Conservation (phyloP, 1,140 invertebrate genomes). For the Anoplophora glabripennis region DNA sequence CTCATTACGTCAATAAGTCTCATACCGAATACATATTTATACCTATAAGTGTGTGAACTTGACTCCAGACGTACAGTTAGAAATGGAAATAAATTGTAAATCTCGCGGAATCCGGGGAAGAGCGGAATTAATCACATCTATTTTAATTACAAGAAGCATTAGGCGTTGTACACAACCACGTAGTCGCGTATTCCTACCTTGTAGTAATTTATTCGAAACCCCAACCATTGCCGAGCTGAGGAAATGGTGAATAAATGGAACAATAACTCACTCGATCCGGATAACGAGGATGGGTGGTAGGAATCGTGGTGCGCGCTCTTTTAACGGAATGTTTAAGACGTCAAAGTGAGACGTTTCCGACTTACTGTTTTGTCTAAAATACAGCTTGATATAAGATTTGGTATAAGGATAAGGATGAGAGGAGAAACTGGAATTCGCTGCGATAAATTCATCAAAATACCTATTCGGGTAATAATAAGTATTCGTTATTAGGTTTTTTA, state of each 20-base stretch:
- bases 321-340: conserved; percentile 12
- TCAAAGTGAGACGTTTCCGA: conserved; percentile 13
- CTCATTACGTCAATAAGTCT: too few relatives aligned
- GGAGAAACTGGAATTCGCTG: too few relatives aligned
- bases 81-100: conserved; percentile 7
- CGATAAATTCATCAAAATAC: too few relatives aligned
- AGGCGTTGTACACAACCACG: conserved; percentile 18
- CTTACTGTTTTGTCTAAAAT: too few relatives aligned
- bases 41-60: too few relatives aligned
- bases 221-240: conserved; percentile 19
- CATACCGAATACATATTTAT: too few relatives aligned
- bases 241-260: conserved; percentile 27
- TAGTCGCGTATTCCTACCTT: conserved; percentile 13
- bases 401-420: too few relatives aligned
- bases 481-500: too few relatives aligned
- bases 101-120: conserved; percentile 18
- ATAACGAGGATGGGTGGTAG: conserved; percentile 19
- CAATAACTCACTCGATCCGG: conserved; percentile 25
- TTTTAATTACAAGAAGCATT: conserved; percentile 22
- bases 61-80: too few relatives aligned
- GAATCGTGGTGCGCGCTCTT: neutral
- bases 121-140: conserved; percentile 24
- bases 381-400: too few relatives aligned
- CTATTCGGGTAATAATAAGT: too few relatives aligned
- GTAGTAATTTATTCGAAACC: conserved; percentile 23